phyloP scores from a whole-genome alignment of 2,797 vertebrate species.

The Hyperoplus lanceolatus region DNA sequence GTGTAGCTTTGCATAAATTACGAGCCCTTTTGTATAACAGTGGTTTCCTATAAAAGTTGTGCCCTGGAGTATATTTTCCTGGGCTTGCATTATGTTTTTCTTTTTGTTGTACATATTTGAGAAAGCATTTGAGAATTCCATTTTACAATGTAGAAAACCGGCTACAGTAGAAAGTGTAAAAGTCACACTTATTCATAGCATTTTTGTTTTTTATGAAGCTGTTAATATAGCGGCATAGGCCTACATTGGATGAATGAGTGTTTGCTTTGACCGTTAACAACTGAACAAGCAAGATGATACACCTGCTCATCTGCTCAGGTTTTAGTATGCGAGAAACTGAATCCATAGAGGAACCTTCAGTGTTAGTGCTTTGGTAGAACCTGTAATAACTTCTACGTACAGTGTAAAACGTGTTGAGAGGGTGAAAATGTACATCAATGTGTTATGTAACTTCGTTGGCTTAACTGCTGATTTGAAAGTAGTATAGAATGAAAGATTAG shows the following conservation, averaged over 20 bases:
- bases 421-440: background rate
- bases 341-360: background rate
- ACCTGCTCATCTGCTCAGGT: background rate
- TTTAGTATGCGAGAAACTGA: background rate
- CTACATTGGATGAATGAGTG: background rate
- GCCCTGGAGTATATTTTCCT: conserved; percentile 17
- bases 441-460: background rate
- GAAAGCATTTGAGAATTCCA: conserved; percentile 5
- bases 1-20: conserved; percentile 36
- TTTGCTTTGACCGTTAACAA: conserved; percentile 1
- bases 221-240: background rate
- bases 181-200: background rate
- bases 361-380: background rate
- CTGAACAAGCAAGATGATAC: background rate
- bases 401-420: background rate
- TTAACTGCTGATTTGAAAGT: background rate
- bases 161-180: background rate
- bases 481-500: background rate
- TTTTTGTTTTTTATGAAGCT: background rate
- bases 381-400: conserved; percentile 2
- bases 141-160: background rate
- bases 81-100: conserved; percentile 27
- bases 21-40: conserved; percentile 34
- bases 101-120: conserved; percentile 2
- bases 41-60: conserved; percentile 49